phyloP scores from a whole-genome alignment of 1,140 invertebrate species.

The Heliothis virescens region DNA sequence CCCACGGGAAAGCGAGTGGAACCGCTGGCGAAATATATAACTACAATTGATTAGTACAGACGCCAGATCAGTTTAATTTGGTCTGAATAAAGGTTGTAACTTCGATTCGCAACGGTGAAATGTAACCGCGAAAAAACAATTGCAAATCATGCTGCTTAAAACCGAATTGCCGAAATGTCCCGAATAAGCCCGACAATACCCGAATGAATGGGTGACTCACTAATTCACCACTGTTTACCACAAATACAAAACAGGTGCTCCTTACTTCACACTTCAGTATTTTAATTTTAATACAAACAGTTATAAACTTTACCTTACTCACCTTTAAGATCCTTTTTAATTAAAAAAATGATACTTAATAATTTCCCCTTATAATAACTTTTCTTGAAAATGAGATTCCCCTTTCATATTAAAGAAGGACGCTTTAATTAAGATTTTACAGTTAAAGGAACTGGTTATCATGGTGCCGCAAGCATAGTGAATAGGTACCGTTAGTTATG shows the following conservation, averaged over 20 bases:
- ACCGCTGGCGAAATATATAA: too few species aligned
- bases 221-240: neutral
- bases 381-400: neutral
- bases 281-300: constrained; percentile 7
- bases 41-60: too few species aligned
- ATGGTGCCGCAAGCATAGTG: neutral
- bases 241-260: constrained; percentile 52
- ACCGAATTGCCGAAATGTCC: constrained; percentile 16
- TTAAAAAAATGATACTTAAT: neutral
- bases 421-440: constrained; percentile 4
- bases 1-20: too few species aligned
- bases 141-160: too few species aligned
- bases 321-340: neutral
- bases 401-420: neutral
- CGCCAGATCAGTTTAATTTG: too few species aligned
- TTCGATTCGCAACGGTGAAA: too few species aligned
- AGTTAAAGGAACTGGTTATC: constrained; percentile 12
- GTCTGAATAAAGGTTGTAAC: too few species aligned
- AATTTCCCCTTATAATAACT: neutral
- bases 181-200: constrained; percentile 37
- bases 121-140: too few species aligned
- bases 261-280: constrained; percentile 33
- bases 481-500: constrained; percentile 10
- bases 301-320: constrained; percentile 1
- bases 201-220: constrained; percentile 52